Evolutionary conservation across 2,888 invertebrate genomes (phyloP), one percentile per base, ranked within the genome.

Genomic region (Drosophila cracens): DNA sequence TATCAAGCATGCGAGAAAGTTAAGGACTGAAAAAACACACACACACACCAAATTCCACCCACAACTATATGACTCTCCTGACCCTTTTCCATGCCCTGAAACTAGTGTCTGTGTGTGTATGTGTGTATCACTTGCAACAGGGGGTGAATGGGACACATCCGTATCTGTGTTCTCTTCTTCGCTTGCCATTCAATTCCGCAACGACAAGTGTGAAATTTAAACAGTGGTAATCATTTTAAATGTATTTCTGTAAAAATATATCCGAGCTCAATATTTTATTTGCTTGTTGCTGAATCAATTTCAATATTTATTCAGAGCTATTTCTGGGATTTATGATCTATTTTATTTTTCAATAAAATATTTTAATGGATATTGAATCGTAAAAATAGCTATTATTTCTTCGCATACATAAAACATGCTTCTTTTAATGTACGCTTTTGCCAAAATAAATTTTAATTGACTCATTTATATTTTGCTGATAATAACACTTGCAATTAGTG

Each of bases 141-240:
- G 61, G 63, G 25, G 25, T 2, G 54, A n/a, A 58, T 18, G 49
- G 54, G 51, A 60, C 64, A 63, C 68, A 65, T 67, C 70, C 68
- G 62, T 43, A 62, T 60, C 71, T 76, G 60, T 69, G 76, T 59
- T 74, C 71, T 79, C 68, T 79, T 71, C 76, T 78, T 74, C 76
- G 76, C 70, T 70, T 81, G 72, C 76, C 79, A 81, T 82, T 81
- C 78, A 84, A 73, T 74, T 80, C 53, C 62, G 51, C 64, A 79
- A 33, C 27, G 56, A 53, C 64, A 58, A 46, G 56, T 71, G 62
- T 21, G 63, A 34, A 60, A 29, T 49, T 48, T 25, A 31, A 43
- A 82, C 80, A 71, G 81, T 75, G 78, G 67, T 64, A 59, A 70
- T 51, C 63, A 54, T 31, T 58, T 49, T 40, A 38, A 57, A 62